These are phyloP conservation scores for Ophioderma brevispina DNA, from an alignment of 35 echinoderm and acorn worm species.

Conservation along the genomic window DNA sequence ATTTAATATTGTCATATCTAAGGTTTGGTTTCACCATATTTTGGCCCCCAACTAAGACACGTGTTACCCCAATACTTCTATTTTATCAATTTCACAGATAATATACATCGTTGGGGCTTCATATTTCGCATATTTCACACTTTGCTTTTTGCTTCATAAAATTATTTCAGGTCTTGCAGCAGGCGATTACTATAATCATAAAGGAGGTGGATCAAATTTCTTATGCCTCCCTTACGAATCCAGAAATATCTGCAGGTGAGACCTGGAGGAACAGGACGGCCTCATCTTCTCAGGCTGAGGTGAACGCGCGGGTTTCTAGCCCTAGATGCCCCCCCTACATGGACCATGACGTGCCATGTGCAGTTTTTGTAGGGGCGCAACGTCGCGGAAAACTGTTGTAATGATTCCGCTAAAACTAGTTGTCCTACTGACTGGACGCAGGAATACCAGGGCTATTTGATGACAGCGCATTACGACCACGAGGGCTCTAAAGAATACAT, in stretches of 20 bases:
- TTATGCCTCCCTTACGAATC: background rate
- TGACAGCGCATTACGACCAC: conserved; percentile 14
- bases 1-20: no score
- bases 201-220: no score
- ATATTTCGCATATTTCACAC: no score
- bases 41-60: no score
- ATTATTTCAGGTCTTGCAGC: no score
- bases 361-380: conserved; percentile 28
- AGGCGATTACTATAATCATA: no score
- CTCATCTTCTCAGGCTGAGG: background rate
- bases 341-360: conserved; percentile 34
- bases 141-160: no score
- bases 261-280: background rate
- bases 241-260: background rate
- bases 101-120: no score
- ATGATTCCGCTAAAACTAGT: conserved; percentile 46
- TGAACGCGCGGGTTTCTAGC: background rate
- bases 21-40: no score
- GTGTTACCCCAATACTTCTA: no score
- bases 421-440: conserved; percentile 47
- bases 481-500: background rate
- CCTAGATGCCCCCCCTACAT: background rate
- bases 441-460: conserved; percentile 52
- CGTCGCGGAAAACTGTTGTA: conserved; percentile 19
- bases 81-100: no score